Base-by-base conservation (phyloP, 2,113 vertebrate species). In the Aegotheles bennettii region DNA sequence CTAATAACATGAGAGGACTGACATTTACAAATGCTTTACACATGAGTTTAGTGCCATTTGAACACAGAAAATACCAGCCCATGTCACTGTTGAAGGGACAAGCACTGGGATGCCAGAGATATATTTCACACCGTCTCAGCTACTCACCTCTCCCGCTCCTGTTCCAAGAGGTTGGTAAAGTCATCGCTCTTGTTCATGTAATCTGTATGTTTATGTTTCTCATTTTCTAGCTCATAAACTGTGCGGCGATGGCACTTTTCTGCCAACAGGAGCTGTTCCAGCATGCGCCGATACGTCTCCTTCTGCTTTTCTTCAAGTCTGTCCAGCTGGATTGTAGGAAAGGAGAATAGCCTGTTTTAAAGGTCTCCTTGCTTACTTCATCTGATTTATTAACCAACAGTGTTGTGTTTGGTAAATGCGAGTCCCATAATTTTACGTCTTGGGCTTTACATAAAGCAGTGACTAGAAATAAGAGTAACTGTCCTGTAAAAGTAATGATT, bases 161-260 rank as follows among this genome's bases (percentile, higher is more conserved):
- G 99, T 94, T 99, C 99, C 98, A 99, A 98, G 95, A 99, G 98
- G 97, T 99, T 98, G 97, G 99, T 99, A 96, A 99, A 99, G 97
- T 99, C 99, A 29, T 99, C 99, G 0, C 99, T 99, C 98, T 99
- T 99, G 97, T 98, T 98, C 98, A 99, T 99, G 98, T 99, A 99
- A 97, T 99, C 99, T 3, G 97, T 95, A 68, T 99, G 99, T 63
- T 99, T 99, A 54, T 96, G 98, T 47, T 99, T 99, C 97, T 99
- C 99, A 2, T 96, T 98, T 94, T 99, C 99, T 33, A 99, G 95
- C 90, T 99, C 99, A 3, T 97, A 98, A 79, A 99, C 99, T 0
- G 99, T 99, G 84, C 99, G 98, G 7, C 99, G 97, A 97, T 99
- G 99, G 81, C 98, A 99, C 94, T 99, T 99, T 90, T 99, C 99